These are phyloP conservation scores for Herminia tarsipennalis DNA, from an alignment of 2,888 invertebrate species.

Conservation along the genomic window DNA sequence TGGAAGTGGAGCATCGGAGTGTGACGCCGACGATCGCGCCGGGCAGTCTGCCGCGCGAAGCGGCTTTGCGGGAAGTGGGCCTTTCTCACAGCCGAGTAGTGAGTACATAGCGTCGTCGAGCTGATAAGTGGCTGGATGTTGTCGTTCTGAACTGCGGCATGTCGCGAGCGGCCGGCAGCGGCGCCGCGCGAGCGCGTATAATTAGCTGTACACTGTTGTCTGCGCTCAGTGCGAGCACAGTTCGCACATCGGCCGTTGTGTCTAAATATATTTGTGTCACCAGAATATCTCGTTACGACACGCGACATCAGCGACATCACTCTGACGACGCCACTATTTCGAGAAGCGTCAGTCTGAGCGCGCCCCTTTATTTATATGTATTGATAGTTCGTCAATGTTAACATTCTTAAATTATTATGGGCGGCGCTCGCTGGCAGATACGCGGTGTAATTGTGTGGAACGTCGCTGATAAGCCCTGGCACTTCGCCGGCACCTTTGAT, in stretches of 20 bases:
- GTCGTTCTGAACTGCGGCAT: not conserved
- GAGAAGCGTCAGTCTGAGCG: constrained; percentile 9
- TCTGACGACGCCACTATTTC: constrained; percentile 6
- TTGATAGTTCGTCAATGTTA: not conserved
- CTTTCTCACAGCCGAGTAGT: not conserved
- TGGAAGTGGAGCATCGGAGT: not conserved
- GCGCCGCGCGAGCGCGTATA: not conserved
- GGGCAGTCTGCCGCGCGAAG: no score
- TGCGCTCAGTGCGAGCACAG: not conserved
- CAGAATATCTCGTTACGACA: constrained; percentile 3
- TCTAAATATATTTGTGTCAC: constrained; percentile 13
- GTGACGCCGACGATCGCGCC: no score
- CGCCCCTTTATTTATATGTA: not conserved
- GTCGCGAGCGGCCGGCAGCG: not conserved
- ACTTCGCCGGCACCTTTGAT: not conserved
- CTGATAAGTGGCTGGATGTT: no score
- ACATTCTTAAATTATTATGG: no score
- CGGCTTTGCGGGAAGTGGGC: not conserved
- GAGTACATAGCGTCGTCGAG: no score
- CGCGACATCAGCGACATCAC: not conserved
- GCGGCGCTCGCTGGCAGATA: not conserved
- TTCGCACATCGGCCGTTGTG: not conserved
- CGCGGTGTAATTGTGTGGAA: constrained; percentile 2
- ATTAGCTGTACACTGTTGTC: not conserved
- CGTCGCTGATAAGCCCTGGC: not conserved